Base-by-base conservation (phyloP, 2,797 vertebrate genomes). In the Chelidonichthys spinosus region DNA sequence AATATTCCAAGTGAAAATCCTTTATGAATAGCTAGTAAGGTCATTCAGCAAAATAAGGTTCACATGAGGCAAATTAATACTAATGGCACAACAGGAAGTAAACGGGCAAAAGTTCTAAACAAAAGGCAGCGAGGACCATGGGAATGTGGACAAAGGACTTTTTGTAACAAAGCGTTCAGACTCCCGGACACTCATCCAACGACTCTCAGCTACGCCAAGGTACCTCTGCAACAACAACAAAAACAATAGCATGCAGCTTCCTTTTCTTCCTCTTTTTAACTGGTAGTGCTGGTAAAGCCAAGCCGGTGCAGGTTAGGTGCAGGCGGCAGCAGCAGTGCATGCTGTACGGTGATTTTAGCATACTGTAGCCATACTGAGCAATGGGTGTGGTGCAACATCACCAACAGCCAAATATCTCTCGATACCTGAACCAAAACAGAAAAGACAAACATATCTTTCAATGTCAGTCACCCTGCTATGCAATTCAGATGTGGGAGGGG, bases 21-120 rank as follows among this genome's bases (percentile, higher is more conserved):
- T 43, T 37, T 44, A 25, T 63, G 32, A 64, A 56, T 25, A 63
- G 52, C 25, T 25, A 25, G 52, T 70, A 46, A 85, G 56, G 73
- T 82, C 36, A 42, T 35, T 0, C 43, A 49, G 69, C 64, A 72
- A 77, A 72, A 81, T 61, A 71, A 83, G 73, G 72, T 75, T 86
- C 75, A 83, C 11, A 47, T 65, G 58, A 77, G 85, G 85, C 77
- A 76, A 79, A 72, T 40, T 80, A 85, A 90, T 72, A 86, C 76
- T 68, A 72, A 84, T 37, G 69, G 88, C 72, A 89, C 65, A 65
- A 72, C 44, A 70, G 70, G 72, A 85, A 66, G 54, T 33, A 32
- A 69, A 76, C 2, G 13, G 47, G 65, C 18, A 62, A 76, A 84
- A 70, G 60, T 63, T 52, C 61, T 37, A 2, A 72, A 85, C 35